Conservation (phyloP, 2,888 invertebrate genomes). For the Euproctis similis region DNA sequence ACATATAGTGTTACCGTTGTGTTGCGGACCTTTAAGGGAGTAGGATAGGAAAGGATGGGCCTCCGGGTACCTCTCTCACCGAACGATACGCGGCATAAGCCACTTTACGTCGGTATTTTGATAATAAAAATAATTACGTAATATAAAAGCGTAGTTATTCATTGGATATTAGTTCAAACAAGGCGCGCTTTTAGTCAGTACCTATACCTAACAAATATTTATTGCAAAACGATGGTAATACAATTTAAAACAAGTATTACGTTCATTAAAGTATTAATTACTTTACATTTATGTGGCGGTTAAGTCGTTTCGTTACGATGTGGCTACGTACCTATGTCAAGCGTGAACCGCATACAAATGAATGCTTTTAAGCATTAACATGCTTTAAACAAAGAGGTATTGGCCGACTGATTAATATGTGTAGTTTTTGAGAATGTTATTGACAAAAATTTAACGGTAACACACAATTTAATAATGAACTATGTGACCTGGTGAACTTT, state of each 20-base stretch:
- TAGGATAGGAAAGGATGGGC: too few relatives aligned
- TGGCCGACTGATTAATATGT: slow-evolving; percentile 18
- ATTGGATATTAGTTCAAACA: too few relatives aligned
- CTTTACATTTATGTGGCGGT: slow-evolving; percentile 25
- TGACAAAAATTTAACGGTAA: slow-evolving; percentile 4
- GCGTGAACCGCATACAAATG: slow-evolving; percentile 34
- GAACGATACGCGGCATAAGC: too few relatives aligned
- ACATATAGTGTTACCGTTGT: too few relatives aligned
- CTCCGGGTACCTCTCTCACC: too few relatives aligned
- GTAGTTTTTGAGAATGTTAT: slow-evolving; percentile 18
- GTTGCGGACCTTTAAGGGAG: too few relatives aligned
- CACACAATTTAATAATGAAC: too few relatives aligned
- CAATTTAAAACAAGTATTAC: slow-evolving; percentile 23
- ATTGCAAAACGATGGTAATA: not conserved
- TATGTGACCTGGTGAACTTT: too few relatives aligned
- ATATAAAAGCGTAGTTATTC: too few relatives aligned
- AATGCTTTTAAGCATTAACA: slow-evolving; percentile 18
- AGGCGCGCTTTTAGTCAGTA: slow-evolving; percentile 6
- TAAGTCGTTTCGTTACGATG: slow-evolving; percentile 15
- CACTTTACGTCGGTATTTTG: too few relatives aligned
- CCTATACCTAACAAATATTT: not conserved
- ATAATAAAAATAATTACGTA: too few relatives aligned
- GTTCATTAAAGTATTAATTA: slow-evolving; percentile 29
- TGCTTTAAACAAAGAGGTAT: slow-evolving; percentile 13
- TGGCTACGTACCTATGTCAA: slow-evolving; percentile 9